These are phyloP conservation scores for Gymnosoma rotundatum DNA, from an alignment of 2,888 invertebrate species.

Conservation along the genomic window DNA sequence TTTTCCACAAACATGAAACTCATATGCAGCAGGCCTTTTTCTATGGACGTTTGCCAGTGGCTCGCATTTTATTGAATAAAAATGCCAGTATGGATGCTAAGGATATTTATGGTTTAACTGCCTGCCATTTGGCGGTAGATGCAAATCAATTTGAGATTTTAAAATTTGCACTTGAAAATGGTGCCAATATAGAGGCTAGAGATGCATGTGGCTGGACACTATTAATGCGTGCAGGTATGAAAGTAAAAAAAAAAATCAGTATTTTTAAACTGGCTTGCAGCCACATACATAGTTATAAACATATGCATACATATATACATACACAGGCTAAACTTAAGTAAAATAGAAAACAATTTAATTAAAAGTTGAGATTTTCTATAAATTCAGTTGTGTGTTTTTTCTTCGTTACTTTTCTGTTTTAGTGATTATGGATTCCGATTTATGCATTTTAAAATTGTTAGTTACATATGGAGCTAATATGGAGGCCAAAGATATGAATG, in stretches of 20 bases:
- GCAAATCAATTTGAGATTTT: conserved; percentile 80
- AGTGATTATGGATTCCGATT: conserved; percentile 79
- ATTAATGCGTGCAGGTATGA: conserved; percentile 79
- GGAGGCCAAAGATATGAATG: conserved; percentile 75
- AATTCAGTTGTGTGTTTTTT: conserved; percentile 1
- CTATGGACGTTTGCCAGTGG: conserved; percentile 79
- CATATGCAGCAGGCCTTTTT: conserved; percentile 79
- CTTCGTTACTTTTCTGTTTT: conserved; percentile 46
- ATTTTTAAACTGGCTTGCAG: background rate
- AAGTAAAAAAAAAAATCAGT: conserved; percentile 69
- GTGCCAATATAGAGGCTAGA: conserved; percentile 78
- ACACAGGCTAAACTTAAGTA: background rate
- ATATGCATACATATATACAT: background rate
- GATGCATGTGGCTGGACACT: conserved; percentile 80
- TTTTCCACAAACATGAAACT: background rate
- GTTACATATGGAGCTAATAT: conserved; percentile 77
- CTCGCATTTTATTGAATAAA: conserved; percentile 80
- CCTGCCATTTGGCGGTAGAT: conserved; percentile 81
- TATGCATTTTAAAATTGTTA: conserved; percentile 78
- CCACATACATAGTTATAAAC: background rate
- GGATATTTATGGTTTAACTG: conserved; percentile 80
- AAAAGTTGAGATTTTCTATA: conserved; percentile 11
- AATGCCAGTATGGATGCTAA: conserved; percentile 79
- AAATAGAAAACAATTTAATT: conserved; percentile 44
- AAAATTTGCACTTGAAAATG: conserved; percentile 80